Evolutionary conservation across 2,797 vertebrate genomes (phyloP).

Genomic region (Cirrhinus mrigala): DNA sequence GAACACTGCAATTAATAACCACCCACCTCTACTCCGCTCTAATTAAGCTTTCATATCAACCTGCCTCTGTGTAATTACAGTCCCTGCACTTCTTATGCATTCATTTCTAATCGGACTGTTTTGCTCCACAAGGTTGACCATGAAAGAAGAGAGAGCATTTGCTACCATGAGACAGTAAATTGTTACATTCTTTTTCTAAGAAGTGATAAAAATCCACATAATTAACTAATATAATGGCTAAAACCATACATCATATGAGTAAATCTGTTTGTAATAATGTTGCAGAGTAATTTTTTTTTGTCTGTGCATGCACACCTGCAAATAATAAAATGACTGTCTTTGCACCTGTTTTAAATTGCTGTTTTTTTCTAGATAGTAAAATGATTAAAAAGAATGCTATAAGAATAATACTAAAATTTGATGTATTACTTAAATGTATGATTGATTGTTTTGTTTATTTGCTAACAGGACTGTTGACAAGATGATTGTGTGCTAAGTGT

Average conservation of each 20-base stretch:
- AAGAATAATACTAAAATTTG: neutral
- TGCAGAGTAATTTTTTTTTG: neutral
- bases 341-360: neutral
- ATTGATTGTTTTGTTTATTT: neutral
- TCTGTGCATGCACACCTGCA: neutral
- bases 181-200: conserved; percentile 10
- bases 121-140: conserved; percentile 61
- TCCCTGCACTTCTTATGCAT: conserved; percentile 63
- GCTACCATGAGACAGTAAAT: neutral
- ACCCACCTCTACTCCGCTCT: conserved; percentile 69
- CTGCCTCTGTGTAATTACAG: conserved; percentile 74
- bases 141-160: conserved; percentile 25
- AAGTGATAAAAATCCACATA: neutral
- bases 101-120: conserved; percentile 62
- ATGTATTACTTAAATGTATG: neutral
- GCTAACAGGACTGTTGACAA: neutral
- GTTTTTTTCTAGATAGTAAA: neutral
- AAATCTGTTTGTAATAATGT: neutral
- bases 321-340: neutral
- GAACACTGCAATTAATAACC: conserved; percentile 70
- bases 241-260: neutral
- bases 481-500: neutral
- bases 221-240: neutral
- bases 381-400: neutral
- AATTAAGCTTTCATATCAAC: conserved; percentile 78